These are phyloP conservation scores for Grammomys surdaster DNA, from an alignment of 2,113 vertebrate species.

Conservation along the genomic window DNA sequence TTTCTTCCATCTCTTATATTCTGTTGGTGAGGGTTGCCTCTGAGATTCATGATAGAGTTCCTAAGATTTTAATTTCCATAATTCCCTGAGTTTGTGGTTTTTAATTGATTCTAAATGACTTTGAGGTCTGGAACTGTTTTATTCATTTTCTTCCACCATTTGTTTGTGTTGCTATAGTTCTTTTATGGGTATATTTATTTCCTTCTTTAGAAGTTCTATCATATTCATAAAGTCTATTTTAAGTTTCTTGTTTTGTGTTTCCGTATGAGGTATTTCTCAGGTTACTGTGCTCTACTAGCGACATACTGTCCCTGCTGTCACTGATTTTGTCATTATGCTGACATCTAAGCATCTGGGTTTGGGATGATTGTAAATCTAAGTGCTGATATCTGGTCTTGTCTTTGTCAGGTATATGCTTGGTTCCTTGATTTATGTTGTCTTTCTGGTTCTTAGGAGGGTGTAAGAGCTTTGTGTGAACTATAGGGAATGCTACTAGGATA, in stretches of 20 bases:
- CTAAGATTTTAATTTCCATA: background rate
- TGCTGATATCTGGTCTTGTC: background rate
- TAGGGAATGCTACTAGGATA: background rate
- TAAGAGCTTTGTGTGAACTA: background rate
- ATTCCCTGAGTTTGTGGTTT: background rate
- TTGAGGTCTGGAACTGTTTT: background rate
- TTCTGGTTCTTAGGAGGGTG: too few relatives aligned
- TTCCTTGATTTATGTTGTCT: background rate
- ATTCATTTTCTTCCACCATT: background rate
- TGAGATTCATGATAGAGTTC: background rate
- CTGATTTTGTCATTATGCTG: too few relatives aligned
- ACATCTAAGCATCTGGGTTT: background rate
- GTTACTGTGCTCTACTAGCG: background rate
- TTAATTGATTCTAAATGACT: background rate
- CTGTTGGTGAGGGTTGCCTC: background rate
- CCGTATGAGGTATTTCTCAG: background rate
- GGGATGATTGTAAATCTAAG: background rate
- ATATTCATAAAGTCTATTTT: background rate
- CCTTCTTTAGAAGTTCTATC: background rate
- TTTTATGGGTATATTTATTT: background rate
- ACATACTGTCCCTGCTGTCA: background rate
- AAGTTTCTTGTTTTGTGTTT: background rate
- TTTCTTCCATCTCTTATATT: background rate
- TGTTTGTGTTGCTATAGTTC: background rate
- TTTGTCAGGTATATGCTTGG: background rate